Percentiles rank a stretch among this genome's conserved stretches.
Conservation (phyloP, 1,140 invertebrate genomes). For the Anthonomus grandis region DNA sequence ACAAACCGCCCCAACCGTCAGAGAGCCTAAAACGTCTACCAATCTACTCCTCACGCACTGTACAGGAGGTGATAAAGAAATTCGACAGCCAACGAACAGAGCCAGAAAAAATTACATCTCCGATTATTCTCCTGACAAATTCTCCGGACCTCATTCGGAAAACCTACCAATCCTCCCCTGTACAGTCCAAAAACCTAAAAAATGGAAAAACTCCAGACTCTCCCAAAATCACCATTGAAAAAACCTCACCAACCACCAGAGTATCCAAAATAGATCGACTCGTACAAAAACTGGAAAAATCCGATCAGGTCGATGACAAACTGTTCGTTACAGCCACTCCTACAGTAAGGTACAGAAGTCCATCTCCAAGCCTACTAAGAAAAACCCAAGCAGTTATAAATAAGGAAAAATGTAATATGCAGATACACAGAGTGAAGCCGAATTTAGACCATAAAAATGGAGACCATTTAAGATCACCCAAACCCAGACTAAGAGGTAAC, state of each 20-base stretch:
- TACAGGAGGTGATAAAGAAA: conserved; percentile 43
- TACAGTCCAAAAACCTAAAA: background rate
- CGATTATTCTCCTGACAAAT: background rate
- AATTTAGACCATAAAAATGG: conserved; percentile 1
- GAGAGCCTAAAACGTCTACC: conserved; percentile 39
- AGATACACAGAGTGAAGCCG: conserved; percentile 23
- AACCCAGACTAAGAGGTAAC: conserved; percentile 29
- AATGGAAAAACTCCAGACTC: background rate
- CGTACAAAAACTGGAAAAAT: conserved; percentile 15
- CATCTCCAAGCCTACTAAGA: conserved; percentile 35
- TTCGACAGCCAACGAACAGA: conserved; percentile 32
- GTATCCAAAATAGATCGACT: conserved; percentile 13
- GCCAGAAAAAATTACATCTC: background rate
- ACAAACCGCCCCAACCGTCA: conserved; percentile 35
- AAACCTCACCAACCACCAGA: background rate
- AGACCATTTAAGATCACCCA: conserved; percentile 2
- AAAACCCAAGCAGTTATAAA: conserved; percentile 38
- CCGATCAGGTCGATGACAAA: background rate
- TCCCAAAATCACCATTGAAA: conserved; percentile 12
- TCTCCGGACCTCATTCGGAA: background rate
- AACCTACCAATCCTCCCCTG: background rate
- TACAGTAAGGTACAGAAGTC: conserved; percentile 32
- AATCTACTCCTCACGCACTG: conserved; percentile 38
- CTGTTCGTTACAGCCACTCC: conserved; percentile 6
- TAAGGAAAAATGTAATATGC: conserved; percentile 32